Conservation (phyloP, 2,888 invertebrate species). For the Xanthia togata region DNA sequence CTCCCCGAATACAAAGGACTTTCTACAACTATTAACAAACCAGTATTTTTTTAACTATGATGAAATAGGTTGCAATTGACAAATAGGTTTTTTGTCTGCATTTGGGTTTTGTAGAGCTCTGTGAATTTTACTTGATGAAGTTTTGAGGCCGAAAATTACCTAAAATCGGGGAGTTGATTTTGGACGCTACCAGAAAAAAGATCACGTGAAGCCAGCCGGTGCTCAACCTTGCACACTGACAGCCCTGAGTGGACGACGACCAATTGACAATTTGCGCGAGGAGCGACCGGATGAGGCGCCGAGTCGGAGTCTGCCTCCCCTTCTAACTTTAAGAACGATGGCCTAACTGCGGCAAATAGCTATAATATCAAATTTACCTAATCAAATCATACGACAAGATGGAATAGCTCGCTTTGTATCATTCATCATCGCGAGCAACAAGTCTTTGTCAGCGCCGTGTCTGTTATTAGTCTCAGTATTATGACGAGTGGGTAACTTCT, state of each 20-base stretch:
- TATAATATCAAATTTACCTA: slow-evolving; percentile 74
- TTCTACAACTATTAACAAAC: neutral
- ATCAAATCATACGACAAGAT: slow-evolving; percentile 59
- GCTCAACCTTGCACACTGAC: slow-evolving; percentile 80
- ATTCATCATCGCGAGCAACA: slow-evolving; percentile 35
- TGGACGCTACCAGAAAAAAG: slow-evolving; percentile 68
- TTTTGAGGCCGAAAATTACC: slow-evolving; percentile 1
- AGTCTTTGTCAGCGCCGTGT: slow-evolving; percentile 10
- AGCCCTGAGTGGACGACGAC: slow-evolving; percentile 82
- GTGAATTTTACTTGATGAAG: neutral
- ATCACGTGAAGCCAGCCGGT: slow-evolving; percentile 76
- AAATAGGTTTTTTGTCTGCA: neutral
- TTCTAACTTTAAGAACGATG: slow-evolving; percentile 82
- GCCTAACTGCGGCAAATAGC: slow-evolving; percentile 76
- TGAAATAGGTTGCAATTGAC: neutral
- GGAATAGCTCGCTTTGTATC: slow-evolving; percentile 25
- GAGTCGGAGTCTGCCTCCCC: slow-evolving; percentile 84
- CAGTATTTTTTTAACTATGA: neutral
- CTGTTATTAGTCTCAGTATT: slow-evolving; percentile 20
- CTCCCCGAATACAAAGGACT: slow-evolving; percentile 30
- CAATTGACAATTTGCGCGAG: slow-evolving; percentile 88
- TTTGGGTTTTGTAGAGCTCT: neutral
- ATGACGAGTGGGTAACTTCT: slow-evolving; percentile 31
- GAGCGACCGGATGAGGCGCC: slow-evolving; percentile 87
- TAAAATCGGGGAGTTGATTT: slow-evolving; percentile 54